Evolutionary conservation across 1,140 invertebrate genomes (phyloP).

Genomic region (Anastrepha obliqua): DNA sequence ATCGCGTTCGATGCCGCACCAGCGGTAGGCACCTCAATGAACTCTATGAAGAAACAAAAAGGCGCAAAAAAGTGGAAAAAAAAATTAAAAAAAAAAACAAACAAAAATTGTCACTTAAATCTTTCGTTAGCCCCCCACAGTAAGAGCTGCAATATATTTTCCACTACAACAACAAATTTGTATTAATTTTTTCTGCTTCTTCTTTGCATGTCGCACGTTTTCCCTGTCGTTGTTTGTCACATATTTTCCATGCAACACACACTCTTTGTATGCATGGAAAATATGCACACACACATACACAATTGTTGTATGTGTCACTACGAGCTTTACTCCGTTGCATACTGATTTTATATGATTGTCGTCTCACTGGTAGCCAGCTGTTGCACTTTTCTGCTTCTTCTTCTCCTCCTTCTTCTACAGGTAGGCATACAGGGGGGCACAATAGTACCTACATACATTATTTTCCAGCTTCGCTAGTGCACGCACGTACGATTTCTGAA

Average conservation of each 20-base stretch:
- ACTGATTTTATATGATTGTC: not conserved
- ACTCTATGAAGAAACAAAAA: not conserved
- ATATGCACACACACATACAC: no score
- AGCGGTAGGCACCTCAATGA: constrained; percentile 34
- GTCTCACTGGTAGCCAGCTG: not conserved
- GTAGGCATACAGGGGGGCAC: no score
- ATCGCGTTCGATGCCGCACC: constrained; percentile 47
- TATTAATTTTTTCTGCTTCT: not conserved
- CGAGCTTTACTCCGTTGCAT: not conserved
- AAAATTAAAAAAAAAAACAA: not conserved
- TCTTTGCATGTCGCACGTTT: not conserved
- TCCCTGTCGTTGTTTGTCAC: not conserved
- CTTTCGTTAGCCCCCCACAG: not conserved
- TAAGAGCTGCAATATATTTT: not conserved
- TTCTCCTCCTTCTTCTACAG: no score
- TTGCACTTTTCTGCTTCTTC: not conserved
- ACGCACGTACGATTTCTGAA: not conserved
- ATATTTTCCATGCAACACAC: constrained; percentile 35
- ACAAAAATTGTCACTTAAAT: not conserved
- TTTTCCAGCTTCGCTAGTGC: no score
- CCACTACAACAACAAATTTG: not conserved
- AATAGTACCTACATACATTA: no score
- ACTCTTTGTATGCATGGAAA: no score
- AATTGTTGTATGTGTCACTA: no score
- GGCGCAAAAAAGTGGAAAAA: not conserved